phyloP scores from a whole-genome alignment of 2,888 invertebrate genomes.

The Sarcophaga carnaria region DNA sequence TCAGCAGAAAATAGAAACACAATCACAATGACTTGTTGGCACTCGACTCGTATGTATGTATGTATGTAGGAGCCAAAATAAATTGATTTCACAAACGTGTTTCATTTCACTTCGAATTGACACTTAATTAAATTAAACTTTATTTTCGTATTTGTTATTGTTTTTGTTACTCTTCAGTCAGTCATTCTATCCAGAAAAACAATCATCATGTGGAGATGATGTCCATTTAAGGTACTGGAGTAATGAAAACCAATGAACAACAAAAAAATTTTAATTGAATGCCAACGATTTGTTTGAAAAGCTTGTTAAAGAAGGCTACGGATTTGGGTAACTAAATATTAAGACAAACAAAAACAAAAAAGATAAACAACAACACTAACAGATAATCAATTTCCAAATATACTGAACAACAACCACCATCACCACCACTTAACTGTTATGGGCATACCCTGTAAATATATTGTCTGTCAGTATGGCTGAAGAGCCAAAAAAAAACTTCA shows the following conservation, averaged over 20 bases:
- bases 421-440: too few relatives aligned
- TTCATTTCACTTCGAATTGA: constrained; percentile 43
- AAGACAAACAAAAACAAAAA: not conserved
- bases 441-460: too few relatives aligned
- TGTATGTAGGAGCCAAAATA: not conserved
- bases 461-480: too few relatives aligned
- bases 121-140: constrained; percentile 54
- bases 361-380: not conserved
- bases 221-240: not conserved
- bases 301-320: not conserved
- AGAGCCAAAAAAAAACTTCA: not conserved
- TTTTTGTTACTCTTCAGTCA: not conserved
- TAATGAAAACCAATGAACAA: constrained; percentile 6
- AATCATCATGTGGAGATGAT: constrained; percentile 9
- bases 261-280: constrained; percentile 51
- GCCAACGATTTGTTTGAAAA: constrained; percentile 37
- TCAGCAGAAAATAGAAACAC: constrained; percentile 3
- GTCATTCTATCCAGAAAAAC: constrained; percentile 24
- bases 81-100: not conserved
- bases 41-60: too few relatives aligned
- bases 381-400: constrained; percentile 10
- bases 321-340: not conserved
- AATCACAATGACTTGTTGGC: constrained; percentile 16
- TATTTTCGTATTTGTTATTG: constrained; percentile 37
- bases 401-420: not conserved